Evolutionary conservation across 2,113 vertebrate genomes (phyloP), one percentile per base, ranked within the genome.

Genomic region (Lophius piscatorius): DNA sequence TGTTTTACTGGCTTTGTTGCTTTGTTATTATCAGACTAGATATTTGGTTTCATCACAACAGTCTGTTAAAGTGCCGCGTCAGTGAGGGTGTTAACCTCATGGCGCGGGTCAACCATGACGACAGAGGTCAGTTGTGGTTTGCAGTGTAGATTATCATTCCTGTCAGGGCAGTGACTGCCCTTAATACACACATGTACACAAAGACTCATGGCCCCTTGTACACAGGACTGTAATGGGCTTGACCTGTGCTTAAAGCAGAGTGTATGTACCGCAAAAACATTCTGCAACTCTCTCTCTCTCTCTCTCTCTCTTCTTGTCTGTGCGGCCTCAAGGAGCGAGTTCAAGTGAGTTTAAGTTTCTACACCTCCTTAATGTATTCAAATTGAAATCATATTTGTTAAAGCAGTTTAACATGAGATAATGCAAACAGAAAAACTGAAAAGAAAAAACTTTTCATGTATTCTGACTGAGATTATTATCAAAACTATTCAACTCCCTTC

Each of bases 271-370:
- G 36, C 18, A 62, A 50, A 56, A 50, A 44, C 47, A 41, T 12
- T 41, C 14, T 9, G 17, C 22, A 64, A 34, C 39, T 66, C 36
- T 49, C 21, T 46, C 44, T 69, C 20, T 21, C 9, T 36, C 11
- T 8, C 18, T 28, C 29, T 63, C 5, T 41, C 20, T 59, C 18
- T 54, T 24, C 0, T 62, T 13, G 36, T 51, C 33, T 40, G 36
- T 57, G 66, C 70, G 69, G 62, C 31, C 45, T 63, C 28, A 51
- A 90, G 88, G 86, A 90, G 20, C 78, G 86, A 61, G 84, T 83
- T 8, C 86, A 86, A 83, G 88, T 90, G 55, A 20, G 83, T 26
- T 5, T 5, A 63, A 4, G 16, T 45, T 49, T 70, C 31, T 54
- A 0, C 57, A 38, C 9, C 0, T 2, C 4, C 48, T 31, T 36